Evolutionary conservation across 2,888 invertebrate species (phyloP).

Genomic region (Cephus runcator): DNA sequence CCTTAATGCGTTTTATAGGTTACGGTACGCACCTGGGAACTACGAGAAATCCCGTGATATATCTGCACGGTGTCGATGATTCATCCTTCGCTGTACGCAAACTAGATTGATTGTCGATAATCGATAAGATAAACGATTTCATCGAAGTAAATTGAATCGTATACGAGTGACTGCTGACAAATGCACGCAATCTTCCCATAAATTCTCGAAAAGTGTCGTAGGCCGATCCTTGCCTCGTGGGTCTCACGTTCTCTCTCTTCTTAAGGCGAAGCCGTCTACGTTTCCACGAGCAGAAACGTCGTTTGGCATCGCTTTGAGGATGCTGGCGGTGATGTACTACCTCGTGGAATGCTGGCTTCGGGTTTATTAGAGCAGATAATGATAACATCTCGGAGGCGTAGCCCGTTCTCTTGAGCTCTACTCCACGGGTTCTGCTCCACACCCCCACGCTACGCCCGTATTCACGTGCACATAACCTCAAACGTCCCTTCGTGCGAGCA

Average conservation of each 20-base stretch:
- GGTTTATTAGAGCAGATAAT: constrained; percentile 61
- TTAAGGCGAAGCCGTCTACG: not conserved
- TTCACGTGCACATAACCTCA: not conserved
- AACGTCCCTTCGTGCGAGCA: constrained; percentile 37
- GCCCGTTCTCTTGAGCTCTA: constrained; percentile 30
- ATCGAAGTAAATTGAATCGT: not conserved
- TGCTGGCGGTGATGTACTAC: constrained; percentile 48
- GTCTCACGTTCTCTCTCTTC: not conserved
- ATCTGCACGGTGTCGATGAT: not conserved
- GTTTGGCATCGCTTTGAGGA: constrained; percentile 11
- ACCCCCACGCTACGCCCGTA: not conserved
- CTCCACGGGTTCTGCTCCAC: constrained; percentile 6
- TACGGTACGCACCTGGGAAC: not conserved
- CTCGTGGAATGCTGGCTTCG: constrained; percentile 47
- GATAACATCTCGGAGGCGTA: constrained; percentile 59
- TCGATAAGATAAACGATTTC: not conserved
- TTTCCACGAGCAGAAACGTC: not conserved
- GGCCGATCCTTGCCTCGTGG: not conserved
- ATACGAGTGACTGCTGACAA: constrained; percentile 5
- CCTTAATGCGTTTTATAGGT: not conserved
- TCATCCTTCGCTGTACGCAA: not conserved
- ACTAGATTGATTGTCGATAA: not conserved
- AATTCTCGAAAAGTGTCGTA: not conserved
- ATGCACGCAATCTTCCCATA: not conserved
- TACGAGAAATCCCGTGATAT: not conserved